These are phyloP conservation scores for Microplitis mediator DNA, from an alignment of 1,140 invertebrate species.

Conservation along the genomic window DNA sequence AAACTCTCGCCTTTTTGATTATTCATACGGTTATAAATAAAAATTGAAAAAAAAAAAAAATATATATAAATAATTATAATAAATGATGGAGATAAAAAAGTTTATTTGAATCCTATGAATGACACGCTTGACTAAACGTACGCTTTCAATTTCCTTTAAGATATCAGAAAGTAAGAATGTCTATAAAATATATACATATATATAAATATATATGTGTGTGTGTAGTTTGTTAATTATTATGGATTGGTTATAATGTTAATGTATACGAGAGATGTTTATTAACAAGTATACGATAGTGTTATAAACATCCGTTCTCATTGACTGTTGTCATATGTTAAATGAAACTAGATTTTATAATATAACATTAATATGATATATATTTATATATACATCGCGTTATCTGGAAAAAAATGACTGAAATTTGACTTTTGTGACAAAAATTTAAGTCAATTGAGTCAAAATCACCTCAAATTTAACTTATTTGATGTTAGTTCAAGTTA, in stretches of 20 bases:
- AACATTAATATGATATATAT: neutral
- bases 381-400: neutral
- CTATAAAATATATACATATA: neutral
- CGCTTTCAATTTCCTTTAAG: neutral
- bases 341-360: neutral
- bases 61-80: neutral
- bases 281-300: neutral
- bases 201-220: too few species aligned
- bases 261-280: neutral
- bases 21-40: conserved; percentile 11
- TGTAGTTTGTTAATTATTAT: neutral
- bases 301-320: conserved; percentile 11
- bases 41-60: neutral
- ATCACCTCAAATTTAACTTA: too few species aligned
- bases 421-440: too few species aligned
- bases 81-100: neutral
- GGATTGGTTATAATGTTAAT: neutral
- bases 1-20: conserved; percentile 3
- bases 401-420: too few species aligned
- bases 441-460: neutral
- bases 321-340: neutral
- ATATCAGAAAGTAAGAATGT: neutral
- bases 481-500: too few species aligned
- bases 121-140: neutral
- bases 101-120: neutral